Evolutionary conservation across 2,113 vertebrate genomes (phyloP), one percentile per base, ranked within the genome.

Genomic region (Albula glossodonta): DNA sequence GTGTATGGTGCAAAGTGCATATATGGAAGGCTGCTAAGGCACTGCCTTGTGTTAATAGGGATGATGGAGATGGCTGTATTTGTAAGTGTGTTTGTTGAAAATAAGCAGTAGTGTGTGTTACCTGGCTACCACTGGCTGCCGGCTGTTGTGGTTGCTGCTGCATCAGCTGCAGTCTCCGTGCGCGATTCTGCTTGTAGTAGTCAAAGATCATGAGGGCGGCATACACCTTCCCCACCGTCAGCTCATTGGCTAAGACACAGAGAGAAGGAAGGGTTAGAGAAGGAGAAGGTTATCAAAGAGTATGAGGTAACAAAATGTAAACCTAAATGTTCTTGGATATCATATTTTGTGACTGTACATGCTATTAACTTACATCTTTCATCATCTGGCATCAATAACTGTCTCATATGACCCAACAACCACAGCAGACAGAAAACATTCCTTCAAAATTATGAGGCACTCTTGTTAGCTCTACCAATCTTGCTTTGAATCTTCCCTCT

Each of bases 201-300:
- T 99, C 98, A 0, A 99, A 98, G 92, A 99, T 99, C 98, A 99
- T 99, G 86, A 99, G 95, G 0, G 98, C 97, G 0, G 98, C 98
- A 0, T 99, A 99, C 77, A 99, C 98, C 89, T 99, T 99, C 78
- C 98, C 98, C 87, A 99, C 97, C 0, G 98, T 99, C 95, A 99
- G 96, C 92, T 98, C 98, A 83, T 98, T 98, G 0, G 96, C 98
- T 99, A 91, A 86, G 31, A 84, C 81, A 9, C 83, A 51, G 56
- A 87, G 8, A 90, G 9, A 78, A n/a, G 82, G 81, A 80, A 15
- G 56, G 86, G 51, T 51, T 79, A 78, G 19, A 25, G 48, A 57
- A n/a, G 25, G 70, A 74, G 66, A 74, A 57, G 10, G 56, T 57
- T 57, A 57, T 15, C 11, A 12, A 57, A 57, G 11, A 57, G 56